These are phyloP conservation scores for Morphnarchus princeps DNA, from an alignment of 2,113 vertebrate species.

Conservation along the genomic window DNA sequence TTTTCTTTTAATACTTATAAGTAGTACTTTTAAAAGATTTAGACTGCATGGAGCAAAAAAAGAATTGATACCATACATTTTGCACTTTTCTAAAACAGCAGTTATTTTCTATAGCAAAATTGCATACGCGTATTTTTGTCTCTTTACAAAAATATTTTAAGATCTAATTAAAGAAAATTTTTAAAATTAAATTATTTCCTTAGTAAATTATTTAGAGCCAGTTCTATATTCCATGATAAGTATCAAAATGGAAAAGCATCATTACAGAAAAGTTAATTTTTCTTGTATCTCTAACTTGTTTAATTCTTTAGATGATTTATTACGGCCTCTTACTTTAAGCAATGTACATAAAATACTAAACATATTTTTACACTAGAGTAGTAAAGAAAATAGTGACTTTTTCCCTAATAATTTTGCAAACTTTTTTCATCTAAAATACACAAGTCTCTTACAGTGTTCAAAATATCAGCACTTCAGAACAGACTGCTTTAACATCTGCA, in stretches of 20 bases:
- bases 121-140: fast-evolving
- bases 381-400: conserved; percentile 19
- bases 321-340: background rate
- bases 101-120: background rate
- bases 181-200: background rate
- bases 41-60: background rate
- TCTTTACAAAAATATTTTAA: background rate
- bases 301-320: conserved; percentile 8
- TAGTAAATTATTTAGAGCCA: background rate
- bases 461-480: conserved; percentile 79
- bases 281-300: conserved; percentile 8
- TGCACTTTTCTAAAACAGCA: background rate
- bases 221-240: background rate
- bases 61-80: background rate
- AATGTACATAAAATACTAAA: background rate
- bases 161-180: background rate
- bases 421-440: conserved; percentile 67
- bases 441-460: conserved; percentile 66
- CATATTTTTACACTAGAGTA: background rate
- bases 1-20: background rate
- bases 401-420: conserved; percentile 54
- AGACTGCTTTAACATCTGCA: conserved; percentile 86
- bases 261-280: background rate
- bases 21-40: background rate
- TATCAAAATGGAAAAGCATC: background rate